phyloP scores from a whole-genome alignment of 2,797 vertebrate genomes.

The Stomatorhinus walkeri region DNA sequence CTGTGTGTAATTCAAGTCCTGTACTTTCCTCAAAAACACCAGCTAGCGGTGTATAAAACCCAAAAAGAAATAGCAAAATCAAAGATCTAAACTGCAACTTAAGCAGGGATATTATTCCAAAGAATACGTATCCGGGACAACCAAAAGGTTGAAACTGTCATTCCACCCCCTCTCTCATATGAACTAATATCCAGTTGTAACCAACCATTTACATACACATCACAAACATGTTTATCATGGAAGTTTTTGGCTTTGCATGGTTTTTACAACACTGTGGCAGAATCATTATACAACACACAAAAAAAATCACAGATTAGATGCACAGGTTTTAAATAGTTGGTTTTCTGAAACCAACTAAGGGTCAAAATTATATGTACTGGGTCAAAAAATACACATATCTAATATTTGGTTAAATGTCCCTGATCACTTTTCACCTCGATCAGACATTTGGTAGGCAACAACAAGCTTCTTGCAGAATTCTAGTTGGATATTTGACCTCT shows the following conservation, averaged over 20 bases:
- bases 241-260: background rate
- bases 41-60: background rate
- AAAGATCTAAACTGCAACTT: background rate
- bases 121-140: background rate
- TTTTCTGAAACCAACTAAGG: background rate
- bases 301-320: background rate
- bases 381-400: background rate
- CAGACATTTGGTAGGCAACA: background rate
- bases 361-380: background rate
- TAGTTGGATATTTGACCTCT: background rate
- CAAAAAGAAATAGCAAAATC: background rate
- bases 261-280: background rate
- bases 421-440: background rate
- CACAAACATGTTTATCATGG: background rate
- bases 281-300: background rate
- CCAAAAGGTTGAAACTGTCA: background rate
- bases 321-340: background rate
- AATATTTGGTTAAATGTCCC: background rate
- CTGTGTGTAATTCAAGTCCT: no score
- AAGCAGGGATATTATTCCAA: background rate
- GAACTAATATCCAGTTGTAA: background rate
- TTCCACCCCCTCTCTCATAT: background rate
- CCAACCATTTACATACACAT: background rate
- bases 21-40: background rate
- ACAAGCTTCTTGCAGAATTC: background rate